phyloP scores from a whole-genome alignment of 2,888 invertebrate species.

The Yponomeuta cagnagella region DNA sequence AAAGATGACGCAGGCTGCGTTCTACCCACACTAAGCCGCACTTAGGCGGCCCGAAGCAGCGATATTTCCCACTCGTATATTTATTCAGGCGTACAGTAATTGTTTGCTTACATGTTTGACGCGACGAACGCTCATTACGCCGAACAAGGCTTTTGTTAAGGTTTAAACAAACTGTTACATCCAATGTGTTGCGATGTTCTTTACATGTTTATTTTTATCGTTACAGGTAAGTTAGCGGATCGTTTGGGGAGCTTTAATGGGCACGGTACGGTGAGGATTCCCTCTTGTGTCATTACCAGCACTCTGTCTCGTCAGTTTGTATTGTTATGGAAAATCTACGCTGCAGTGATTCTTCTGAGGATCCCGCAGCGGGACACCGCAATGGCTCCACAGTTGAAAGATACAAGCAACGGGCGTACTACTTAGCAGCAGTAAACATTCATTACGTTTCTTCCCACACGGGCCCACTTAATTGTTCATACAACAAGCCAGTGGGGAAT shows the following conservation, averaged over 20 bases:
- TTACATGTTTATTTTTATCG: constrained; percentile 68
- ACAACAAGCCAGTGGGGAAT: constrained; percentile 70
- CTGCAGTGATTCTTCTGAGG: not conserved
- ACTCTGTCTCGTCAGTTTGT: not conserved
- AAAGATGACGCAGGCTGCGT: constrained; percentile 53
- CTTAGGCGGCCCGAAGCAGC: constrained; percentile 58
- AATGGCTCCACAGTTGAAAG: constrained; percentile 22
- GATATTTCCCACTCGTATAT: constrained; percentile 70
- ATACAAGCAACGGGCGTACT: constrained; percentile 40
- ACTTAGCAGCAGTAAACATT: constrained; percentile 59
- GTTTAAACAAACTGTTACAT: constrained; percentile 68
- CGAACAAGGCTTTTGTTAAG: constrained; percentile 64
- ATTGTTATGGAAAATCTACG: constrained; percentile 1
- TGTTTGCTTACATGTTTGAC: constrained; percentile 75
- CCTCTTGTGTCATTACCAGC: constrained; percentile 43
- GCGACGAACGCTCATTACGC: constrained; percentile 70
- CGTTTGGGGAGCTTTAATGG: constrained; percentile 52
- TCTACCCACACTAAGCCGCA: constrained; percentile 54
- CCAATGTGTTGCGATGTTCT: constrained; percentile 62
- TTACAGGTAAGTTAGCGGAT: constrained; percentile 64
- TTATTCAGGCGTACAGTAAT: constrained; percentile 74
- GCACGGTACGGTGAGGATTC: constrained; percentile 53
- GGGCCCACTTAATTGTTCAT: constrained; percentile 70
- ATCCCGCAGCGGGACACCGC: constrained; percentile 1
- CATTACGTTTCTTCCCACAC: constrained; percentile 62